Conservation (phyloP, 1,140 invertebrate species). For the Zaprionus davidi region DNA sequence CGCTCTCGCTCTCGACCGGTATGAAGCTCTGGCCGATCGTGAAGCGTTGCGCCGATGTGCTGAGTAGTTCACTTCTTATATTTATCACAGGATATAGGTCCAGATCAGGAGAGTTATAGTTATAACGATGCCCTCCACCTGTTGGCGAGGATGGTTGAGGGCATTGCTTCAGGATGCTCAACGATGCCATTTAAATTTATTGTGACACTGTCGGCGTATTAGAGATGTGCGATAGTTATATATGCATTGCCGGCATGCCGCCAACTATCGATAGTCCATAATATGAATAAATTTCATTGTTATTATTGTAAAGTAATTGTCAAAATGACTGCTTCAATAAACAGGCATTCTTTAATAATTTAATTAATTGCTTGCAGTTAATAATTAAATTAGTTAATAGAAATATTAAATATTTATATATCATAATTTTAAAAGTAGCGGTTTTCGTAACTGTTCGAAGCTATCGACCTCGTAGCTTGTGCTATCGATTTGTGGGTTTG, state of each 20-base stretch:
- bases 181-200: slow-evolving; percentile 57
- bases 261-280: neutral
- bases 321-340: neutral
- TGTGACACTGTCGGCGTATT: neutral
- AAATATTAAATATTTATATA: neutral
- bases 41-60: slow-evolving; percentile 26
- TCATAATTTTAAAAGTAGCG: neutral
- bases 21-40: slow-evolving; percentile 70
- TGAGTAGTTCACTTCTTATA: slow-evolving; percentile 41
- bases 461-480: neutral
- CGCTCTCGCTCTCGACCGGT: slow-evolving; percentile 83
- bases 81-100: slow-evolving; percentile 54
- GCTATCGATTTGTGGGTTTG: neutral
- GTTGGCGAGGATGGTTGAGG: slow-evolving; percentile 39
- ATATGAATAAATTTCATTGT: neutral
- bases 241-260: neutral
- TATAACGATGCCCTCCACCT: slow-evolving; percentile 7
- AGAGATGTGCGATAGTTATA: neutral
- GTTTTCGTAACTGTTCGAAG: neutral
- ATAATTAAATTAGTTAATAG: too few relatives aligned
- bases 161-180: slow-evolving; percentile 60
- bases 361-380: neutral
- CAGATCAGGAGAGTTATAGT: slow-evolving; percentile 26
- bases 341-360: neutral
- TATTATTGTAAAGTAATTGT: neutral